Conservation (phyloP, 2,888 invertebrate genomes). For the Papilio demoleus region DNA sequence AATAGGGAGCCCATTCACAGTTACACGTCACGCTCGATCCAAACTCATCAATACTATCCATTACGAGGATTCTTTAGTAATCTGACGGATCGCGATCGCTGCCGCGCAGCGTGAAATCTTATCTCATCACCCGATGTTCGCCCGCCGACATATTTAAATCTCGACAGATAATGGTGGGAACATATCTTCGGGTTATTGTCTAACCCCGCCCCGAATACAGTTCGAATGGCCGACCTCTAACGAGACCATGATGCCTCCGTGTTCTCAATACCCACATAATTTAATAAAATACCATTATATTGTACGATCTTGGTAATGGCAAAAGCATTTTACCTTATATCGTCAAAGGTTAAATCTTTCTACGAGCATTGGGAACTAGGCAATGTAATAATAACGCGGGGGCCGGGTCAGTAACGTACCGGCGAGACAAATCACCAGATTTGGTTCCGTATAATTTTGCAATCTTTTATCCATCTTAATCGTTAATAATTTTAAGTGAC, state of each 20-base stretch:
- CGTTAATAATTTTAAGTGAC: slow-evolving; percentile 46
- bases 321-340: slow-evolving; percentile 43
- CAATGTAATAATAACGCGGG: slow-evolving; percentile 41
- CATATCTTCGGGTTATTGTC: slow-evolving; percentile 34
- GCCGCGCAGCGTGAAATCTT: slow-evolving; percentile 32
- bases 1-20: slow-evolving; percentile 70
- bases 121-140: slow-evolving; percentile 19
- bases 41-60: slow-evolving; percentile 62
- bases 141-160: slow-evolving; percentile 29
- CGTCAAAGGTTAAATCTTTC: slow-evolving; percentile 43
- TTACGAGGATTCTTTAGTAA: slow-evolving; percentile 46
- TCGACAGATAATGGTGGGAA: slow-evolving; percentile 37
- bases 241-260: slow-evolving; percentile 41
- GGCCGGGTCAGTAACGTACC: slow-evolving; percentile 24
- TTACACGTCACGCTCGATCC: slow-evolving; percentile 72
- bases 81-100: slow-evolving; percentile 38
- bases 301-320: slow-evolving; percentile 40
- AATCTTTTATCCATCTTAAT: slow-evolving; percentile 50
- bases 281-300: slow-evolving; percentile 42
- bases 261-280: slow-evolving; percentile 42
- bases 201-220: slow-evolving; percentile 28
- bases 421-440: slow-evolving; percentile 44
- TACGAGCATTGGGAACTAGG: slow-evolving; percentile 40
- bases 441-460: slow-evolving; percentile 56
- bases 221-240: slow-evolving; percentile 35